Evolutionary conservation across 30 jellyfish, hydroid and myxozoan genomes (phyloP).

Genomic region (Haliclystus octoradiatus): DNA sequence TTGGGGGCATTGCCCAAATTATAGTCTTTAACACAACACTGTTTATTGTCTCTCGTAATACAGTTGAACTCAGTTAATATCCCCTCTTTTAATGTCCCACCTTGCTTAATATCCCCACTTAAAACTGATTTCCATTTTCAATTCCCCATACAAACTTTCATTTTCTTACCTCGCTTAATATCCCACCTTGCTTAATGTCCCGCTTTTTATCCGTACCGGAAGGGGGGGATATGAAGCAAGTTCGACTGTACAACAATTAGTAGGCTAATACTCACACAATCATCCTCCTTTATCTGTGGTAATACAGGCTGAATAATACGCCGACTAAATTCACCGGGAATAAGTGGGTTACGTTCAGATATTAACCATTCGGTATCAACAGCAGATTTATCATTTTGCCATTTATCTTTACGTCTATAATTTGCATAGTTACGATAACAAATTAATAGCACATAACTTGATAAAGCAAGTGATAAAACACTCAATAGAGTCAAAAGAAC

Average conservation of each 20-base stretch:
- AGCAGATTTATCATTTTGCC: constrained; percentile 36
- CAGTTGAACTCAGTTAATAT: no score
- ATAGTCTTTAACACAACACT: no score
- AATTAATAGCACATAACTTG: constrained; percentile 46
- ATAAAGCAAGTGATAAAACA: constrained; percentile 23
- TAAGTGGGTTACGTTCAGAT: constrained; percentile 63
- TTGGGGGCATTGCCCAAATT: no score
- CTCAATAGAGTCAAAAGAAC: constrained; percentile 52
- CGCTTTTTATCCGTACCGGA: no score
- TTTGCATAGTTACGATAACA: constrained; percentile 46
- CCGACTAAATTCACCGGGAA: constrained; percentile 79
- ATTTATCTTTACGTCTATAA: constrained; percentile 20
- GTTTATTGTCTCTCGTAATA: no score
- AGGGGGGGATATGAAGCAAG: no score
- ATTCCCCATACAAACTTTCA: no score
- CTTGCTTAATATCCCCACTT: no score
- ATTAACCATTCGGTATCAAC: constrained; percentile 54
- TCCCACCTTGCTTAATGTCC: no score
- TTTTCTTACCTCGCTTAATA: no score
- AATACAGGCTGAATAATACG: constrained; percentile 55
- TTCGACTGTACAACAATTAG: not conserved
- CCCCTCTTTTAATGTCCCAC: no score
- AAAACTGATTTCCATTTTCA: no score
- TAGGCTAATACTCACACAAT: not conserved
- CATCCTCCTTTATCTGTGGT: constrained; percentile 17